These are phyloP conservation scores for Chloroceryle aenea DNA, from an alignment of 2,113 vertebrate genomes.

Conservation along the genomic window DNA sequence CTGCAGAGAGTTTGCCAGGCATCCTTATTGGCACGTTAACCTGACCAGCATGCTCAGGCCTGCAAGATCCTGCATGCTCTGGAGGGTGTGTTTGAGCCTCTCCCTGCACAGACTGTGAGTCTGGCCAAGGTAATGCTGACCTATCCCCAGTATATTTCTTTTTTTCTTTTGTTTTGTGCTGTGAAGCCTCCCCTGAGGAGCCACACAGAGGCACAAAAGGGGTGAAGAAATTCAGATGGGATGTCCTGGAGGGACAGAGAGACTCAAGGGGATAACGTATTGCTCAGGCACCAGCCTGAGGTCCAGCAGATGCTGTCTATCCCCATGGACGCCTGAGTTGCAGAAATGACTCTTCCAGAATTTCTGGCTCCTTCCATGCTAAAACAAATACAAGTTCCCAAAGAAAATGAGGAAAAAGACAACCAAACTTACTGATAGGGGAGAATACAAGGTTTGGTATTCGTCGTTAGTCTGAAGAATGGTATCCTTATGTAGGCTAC, in stretches of 20 bases:
- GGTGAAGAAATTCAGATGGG: background rate
- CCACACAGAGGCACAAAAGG: background rate
- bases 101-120: slow-evolving; percentile 12
- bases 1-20: background rate
- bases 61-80: background rate
- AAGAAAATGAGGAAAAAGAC: background rate
- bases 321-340: background rate
- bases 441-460: background rate
- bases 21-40: background rate
- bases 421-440: fast-evolving
- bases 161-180: background rate
- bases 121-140: slow-evolving; percentile 31
- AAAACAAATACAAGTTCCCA: background rate
- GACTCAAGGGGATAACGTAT: background rate
- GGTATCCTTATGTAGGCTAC: background rate
- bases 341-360: background rate
- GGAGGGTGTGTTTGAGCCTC: background rate
- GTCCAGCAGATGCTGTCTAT: background rate
- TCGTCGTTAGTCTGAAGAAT: background rate
- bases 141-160: background rate
- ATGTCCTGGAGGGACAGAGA: background rate
- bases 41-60: background rate
- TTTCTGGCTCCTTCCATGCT: background rate
- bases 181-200: background rate
- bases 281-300: background rate